A percentile compares a stretch with the other conserved stretches of the same genome.
Evolutionary conservation across 1,140 invertebrate species (phyloP).

Genomic region (roundworm (Caenorhabditis elegans)): DNA sequence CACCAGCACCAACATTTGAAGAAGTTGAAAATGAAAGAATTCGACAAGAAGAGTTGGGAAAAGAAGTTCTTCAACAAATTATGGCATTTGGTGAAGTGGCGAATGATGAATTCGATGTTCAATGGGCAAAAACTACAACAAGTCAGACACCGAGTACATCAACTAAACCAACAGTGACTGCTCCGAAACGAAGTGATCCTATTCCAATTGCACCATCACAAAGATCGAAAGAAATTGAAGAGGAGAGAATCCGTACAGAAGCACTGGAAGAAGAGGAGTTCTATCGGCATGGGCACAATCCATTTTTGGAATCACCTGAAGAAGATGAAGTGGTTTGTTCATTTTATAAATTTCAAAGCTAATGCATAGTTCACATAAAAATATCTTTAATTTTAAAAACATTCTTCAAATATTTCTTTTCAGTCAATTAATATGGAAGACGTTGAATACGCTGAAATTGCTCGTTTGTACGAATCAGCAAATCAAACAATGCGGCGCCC

Average conservation of each 20-base stretch:
- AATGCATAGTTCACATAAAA: conserved; percentile 16
- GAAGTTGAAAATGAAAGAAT: conserved; percentile 55
- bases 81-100: conserved; percentile 65
- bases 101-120: conserved; percentile 66
- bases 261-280: conserved; percentile 7
- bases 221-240: conserved; percentile 9
- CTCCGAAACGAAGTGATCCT: background rate
- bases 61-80: conserved; percentile 63
- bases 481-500: conserved; percentile 53
- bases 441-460: conserved; percentile 7
- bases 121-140: conserved; percentile 56
- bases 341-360: background rate
- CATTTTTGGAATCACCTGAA: conserved; percentile 56
- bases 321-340: conserved; percentile 51
- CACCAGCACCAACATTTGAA: conserved; percentile 48
- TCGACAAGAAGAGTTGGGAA: conserved; percentile 48
- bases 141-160: background rate
- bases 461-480: background rate
- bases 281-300: conserved; percentile 47
- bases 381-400: background rate
- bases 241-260: background rate
- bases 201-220: conserved; percentile 20
- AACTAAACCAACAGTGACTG: background rate
- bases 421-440: conserved; percentile 61
- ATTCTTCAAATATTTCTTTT: conserved; percentile 1